Evolutionary conservation across 2,797 vertebrate species (phyloP), one percentile per base, ranked within the genome.

Genomic region (Sebastes trivittatus): DNA sequence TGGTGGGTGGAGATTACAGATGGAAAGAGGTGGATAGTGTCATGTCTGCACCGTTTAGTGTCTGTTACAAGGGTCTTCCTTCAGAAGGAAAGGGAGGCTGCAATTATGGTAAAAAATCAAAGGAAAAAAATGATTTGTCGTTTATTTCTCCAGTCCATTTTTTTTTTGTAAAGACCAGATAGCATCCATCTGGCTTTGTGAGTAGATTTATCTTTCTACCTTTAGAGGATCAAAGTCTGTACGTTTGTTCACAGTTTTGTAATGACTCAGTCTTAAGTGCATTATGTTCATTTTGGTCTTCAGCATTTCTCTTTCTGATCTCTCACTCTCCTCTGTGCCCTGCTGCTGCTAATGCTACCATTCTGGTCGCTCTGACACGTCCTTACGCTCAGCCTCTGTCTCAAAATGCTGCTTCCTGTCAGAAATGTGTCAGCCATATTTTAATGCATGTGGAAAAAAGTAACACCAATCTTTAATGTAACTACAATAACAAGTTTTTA

Each of bases 371-470:
- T 89, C 89, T 80, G 92, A 93, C 86, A 84, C 80, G 82, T 93
- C 90, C 80, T 93, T 88, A 88, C 77, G 89, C 93, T 94, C 90
- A 87, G 93, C 92, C 91, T 89, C 86, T 91, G 88, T 88, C 87
- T 92, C 91, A 90, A 93, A 93, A 95, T 91, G 94, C 92, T 95
- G 94, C 94, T 95, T 61, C 94, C 86, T 92, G 92, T 95, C 92
- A 88, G 80, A 94, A 91, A 90, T 84, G 88, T 83, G 88, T 94
- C 93, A 91, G 90, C 93, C 93, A 93, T 95, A 93, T 94, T 79
- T 88, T 90, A 94, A 89, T 94, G 94, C 94, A 95, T 92, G 94
- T 93, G 87, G 88, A 36, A 46, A 16, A 84, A 83, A 85, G 78
- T 86, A 90, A 92, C 88, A 90, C 82, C 72, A 83, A 85, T 88